Evolutionary conservation across 2,113 vertebrate genomes (phyloP).

Genomic region (Steatornis caripensis): DNA sequence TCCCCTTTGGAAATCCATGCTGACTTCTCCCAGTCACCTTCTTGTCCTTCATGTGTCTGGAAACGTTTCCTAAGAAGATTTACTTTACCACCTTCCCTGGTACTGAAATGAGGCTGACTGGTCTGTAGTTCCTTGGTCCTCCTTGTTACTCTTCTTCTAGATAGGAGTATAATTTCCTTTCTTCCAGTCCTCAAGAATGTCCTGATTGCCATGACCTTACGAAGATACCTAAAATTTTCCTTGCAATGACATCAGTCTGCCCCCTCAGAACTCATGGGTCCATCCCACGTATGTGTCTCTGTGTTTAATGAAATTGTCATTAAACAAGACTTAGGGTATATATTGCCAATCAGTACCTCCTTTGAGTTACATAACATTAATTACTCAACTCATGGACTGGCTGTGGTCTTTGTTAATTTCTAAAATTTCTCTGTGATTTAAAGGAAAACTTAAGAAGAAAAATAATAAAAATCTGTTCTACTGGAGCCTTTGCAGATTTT

Average conservation of each 20-base stretch:
- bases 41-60: not conserved
- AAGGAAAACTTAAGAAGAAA: not conserved
- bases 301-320: not conserved
- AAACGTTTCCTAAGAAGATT: not conserved
- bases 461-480: not conserved
- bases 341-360: not conserved
- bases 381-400: not conserved
- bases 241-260: not conserved
- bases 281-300: not conserved
- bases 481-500: not conserved
- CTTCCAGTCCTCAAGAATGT: not conserved
- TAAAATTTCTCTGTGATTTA: not conserved
- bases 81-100: not conserved
- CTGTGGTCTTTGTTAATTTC: not conserved
- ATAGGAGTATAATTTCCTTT: not conserved
- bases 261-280: not conserved
- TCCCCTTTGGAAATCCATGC: not conserved
- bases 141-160: not conserved
- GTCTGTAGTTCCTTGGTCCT: not conserved
- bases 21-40: not conserved
- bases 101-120: not conserved
- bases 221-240: not conserved
- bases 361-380: not conserved
- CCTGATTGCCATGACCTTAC: not conserved
- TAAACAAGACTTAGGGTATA: not conserved